These are phyloP conservation scores for Rattus norvegicus DNA, from an alignment of 2,113 vertebrate genomes.

Conservation along the genomic window GRCr8 NC_086024.1:146798501-146799000, in stretches of 20 bases:
- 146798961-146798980: background rate
- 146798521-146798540: background rate
- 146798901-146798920: background rate
- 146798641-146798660: background rate
- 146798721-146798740: background rate
- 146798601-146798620: background rate
- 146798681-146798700: background rate
- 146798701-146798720: conserved; percentile 35
- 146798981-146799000: background rate
- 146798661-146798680: background rate
- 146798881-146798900: background rate
- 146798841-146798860: background rate
- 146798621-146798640: background rate
- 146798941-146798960: background rate
- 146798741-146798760: conserved; percentile 1
- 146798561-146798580: background rate
- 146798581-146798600: background rate
- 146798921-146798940: background rate
- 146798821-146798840: background rate
- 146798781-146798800: background rate
- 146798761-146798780: background rate
- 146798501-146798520: background rate
- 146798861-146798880: background rate
- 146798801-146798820: background rate
- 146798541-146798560: background rate